Percentiles rank a stretch among this genome's conserved stretches.
Conservation (phyloP, 2,888 invertebrate genomes). For the Sturmia bella region DNA sequence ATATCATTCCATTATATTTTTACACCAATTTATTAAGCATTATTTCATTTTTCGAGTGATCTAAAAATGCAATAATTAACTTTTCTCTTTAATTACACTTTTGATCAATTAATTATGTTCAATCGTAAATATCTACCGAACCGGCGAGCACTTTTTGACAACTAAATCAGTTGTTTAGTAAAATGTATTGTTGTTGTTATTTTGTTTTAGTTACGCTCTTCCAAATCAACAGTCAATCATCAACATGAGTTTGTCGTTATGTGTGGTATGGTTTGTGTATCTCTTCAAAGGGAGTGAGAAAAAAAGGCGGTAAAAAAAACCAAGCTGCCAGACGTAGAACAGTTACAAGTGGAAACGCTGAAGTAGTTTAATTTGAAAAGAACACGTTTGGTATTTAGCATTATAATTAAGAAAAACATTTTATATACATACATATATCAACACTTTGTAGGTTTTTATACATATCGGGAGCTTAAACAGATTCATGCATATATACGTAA, state of each 20-base stretch:
- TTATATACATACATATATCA: too few relatives aligned
- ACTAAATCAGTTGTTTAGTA: not conserved
- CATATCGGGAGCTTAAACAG: too few relatives aligned
- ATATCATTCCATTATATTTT: not conserved
- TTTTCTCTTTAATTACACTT: not conserved
- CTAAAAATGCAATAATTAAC: not conserved
- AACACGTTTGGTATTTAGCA: too few relatives aligned
- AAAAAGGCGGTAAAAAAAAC: not conserved
- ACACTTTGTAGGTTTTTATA: too few relatives aligned
- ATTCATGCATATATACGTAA: too few relatives aligned
- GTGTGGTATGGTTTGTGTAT: not conserved
- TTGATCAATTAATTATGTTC: not conserved
- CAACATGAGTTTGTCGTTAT: not conserved
- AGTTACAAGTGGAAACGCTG: too few relatives aligned
- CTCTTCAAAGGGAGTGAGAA: not conserved
- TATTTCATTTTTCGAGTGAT: not conserved
- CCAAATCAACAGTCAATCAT: not conserved
- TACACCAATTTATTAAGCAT: conserved; percentile 6
- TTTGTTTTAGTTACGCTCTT: not conserved
- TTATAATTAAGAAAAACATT: too few relatives aligned
- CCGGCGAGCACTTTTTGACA: not conserved
- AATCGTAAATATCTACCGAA: not conserved
- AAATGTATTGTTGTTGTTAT: not conserved
- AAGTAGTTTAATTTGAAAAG: too few relatives aligned
- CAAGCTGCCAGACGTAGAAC: not conserved